Base-by-base conservation (phyloP, 2,888 invertebrate species). In the Drosophila siamana region DNA sequence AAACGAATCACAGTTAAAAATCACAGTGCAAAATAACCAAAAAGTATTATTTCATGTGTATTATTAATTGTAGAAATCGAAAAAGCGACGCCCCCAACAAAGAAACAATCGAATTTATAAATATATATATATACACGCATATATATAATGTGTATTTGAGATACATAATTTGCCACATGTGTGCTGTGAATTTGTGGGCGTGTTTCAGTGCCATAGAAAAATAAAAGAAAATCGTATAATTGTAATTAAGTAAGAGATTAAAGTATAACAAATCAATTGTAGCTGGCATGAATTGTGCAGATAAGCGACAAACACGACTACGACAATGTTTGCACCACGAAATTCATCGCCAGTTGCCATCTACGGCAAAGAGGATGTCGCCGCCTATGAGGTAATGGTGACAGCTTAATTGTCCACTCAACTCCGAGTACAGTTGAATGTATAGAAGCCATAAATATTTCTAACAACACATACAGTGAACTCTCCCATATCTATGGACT, bases 301-400 rank as follows among this genome's bases (percentile, higher is more conserved):
- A 68, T 48, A 48, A 33, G 16, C 16, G 48, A 2, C 46, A 40
- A 56, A 48, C 16, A 9, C 30, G 30, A 30, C 11, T 30, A 38
- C 36, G 36, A 38, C 2, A 15, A 92, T 92, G 92, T 92, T 92
- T 88, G 92, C 92, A 52, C 92, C 92, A 74, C 86, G 92, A 77
- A 92, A 92, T 87, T 92, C 92, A 78, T 92, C 92, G 78, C 92
- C 92, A 73, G 80, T 89, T 63, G 88, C 90, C 78, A 73, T 89
- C 48, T 90, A 90, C 71, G 89, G 90, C 81, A 90, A 89, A 67
- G 92, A 92, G 84, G 92, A 92, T 82, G 69, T 92, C 61, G 92
- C 92, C 64, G 92, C 92, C 74, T 91, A 92, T 89, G 92, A 92
- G 92, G 92, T 92, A 91, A 86, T 77, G 64, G 19, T 50, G 16